Conservation (phyloP, 2,888 invertebrate genomes). For the Rhimphoctona megacephalus region DNA sequence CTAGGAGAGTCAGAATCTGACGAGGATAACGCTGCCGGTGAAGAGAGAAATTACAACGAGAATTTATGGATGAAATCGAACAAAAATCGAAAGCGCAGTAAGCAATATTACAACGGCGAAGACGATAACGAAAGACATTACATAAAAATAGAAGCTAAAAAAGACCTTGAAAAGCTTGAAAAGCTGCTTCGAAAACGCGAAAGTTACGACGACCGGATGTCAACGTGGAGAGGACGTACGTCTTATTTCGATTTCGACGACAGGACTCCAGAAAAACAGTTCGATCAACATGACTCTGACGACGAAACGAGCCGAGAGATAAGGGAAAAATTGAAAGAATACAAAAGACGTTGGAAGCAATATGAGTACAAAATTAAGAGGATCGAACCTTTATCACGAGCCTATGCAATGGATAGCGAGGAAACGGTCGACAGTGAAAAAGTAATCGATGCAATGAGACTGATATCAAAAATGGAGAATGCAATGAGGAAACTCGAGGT, state of each 20-base stretch:
- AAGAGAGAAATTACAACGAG: conserved; percentile 19
- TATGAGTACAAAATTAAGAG: conserved; percentile 68
- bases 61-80: conserved; percentile 35
- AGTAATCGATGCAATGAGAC: conserved; percentile 71
- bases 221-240: conserved; percentile 40
- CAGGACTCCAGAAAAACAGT: conserved; percentile 44
- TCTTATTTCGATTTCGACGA: conserved; percentile 58
- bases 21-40: conserved; percentile 63
- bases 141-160: conserved; percentile 55
- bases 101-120: conserved; percentile 59
- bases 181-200: conserved; percentile 69
- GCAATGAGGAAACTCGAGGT: conserved; percentile 67
- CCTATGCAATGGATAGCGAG: conserved; percentile 47
- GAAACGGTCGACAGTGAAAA: conserved; percentile 69
- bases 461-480: conserved; percentile 74
- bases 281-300: conserved; percentile 29
- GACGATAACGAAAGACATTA: conserved; percentile 53
- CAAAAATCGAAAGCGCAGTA: conserved; percentile 55
- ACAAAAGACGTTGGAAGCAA: conserved; percentile 73
- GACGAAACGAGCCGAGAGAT: conserved; percentile 72
- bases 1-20: conserved; percentile 66
- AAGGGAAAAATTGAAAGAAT: conserved; percentile 73
- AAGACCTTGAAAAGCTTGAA: conserved; percentile 70
- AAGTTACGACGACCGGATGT: conserved; percentile 45
- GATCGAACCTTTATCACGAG: conserved; percentile 41